Base-by-base conservation (phyloP, 2,797 vertebrate genomes). In the Brachyrhaphis roseni region DNA sequence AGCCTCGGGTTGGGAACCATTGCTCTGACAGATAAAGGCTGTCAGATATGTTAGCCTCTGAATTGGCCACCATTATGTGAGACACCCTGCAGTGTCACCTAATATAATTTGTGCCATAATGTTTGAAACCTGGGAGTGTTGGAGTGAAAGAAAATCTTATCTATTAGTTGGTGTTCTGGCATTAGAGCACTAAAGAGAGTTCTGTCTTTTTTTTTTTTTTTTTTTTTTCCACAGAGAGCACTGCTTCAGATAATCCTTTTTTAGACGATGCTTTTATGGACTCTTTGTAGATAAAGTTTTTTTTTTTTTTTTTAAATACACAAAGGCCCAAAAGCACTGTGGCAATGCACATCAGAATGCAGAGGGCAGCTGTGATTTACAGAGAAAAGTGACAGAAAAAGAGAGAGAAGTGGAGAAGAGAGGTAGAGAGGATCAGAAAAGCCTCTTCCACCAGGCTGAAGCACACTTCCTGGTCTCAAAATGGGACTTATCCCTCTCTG, bases 401-500 rank as follows among this genome's bases (percentile, higher is more conserved):
- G 49, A 84, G 82, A 89, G 80, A 91, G 80, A 86, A 76, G 79
- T 80, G 75, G 75, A 90, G 76, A 86, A 73, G 53, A 90, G 75
- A 85, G 64, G 55, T 26, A 77, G 49, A 87, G 75, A 90, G 72
- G 84, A 86, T 88, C 87, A 91, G 87, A 88, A 84, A 81, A 89
- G 91, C 90, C 92, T 93, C 92, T 93, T 92, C 88, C 85, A 74
- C 91, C 89, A 92, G 92, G 92, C 88, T 86, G 75, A 89, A 91
- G 87, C 89, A 90, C 87, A 91, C 89, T 80, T 92, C 92, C 92
- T 92, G 92, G 90, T 91, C 95, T 97, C 96, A 98, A 98, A 99
- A 99, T 98, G 97, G 98, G 97, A 99, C 98, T 99, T 98, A 99
- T 99, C 98, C 97, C 97, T 96, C 93, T 88, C 97, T 98, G 97